Base-by-base conservation (phyloP, 2,797 vertebrate genomes). In the Yasuhikotakia modesta region DNA sequence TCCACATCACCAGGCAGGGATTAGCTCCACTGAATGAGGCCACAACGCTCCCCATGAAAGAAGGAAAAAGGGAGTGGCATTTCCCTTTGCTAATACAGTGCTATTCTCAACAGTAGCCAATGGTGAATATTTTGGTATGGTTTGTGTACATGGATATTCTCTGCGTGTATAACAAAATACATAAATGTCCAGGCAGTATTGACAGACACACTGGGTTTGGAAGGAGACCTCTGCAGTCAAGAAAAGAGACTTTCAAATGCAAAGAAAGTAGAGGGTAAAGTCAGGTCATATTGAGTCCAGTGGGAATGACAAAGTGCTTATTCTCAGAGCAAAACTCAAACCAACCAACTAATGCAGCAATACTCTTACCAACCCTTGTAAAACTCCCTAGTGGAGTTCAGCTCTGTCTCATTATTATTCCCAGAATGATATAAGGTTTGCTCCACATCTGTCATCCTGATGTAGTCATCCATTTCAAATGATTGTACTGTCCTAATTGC, bases 1-100 rank as follows among this genome's bases (percentile, higher is more conserved):
- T 79, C 78, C 82, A 83, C 66, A 70, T 73, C 81, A 71, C 70
- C 77, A 60, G 68, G 76, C 70, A 77, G 71, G 32, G 76, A 78
- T 72, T 65, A 82, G 61, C 72, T 72, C 63, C 74, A 73, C 73
- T 57, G 69, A 69, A 76, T 67, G 35, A 63, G 69, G 46, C 75
- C 65, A 66, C 35, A 65, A 78, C 65, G 68, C 35, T 61, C 63
- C 71, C 63, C 43, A 67, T 57, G 63, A 84, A 69, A 82, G 57
- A 77, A 46, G 48, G 76, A 39, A 65, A 71, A 22, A 52, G 32
- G 16, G 52, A 22, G 30, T 21, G 75, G 48, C 14, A n/a, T 35
- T 63, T 52, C 35, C 61, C 72, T 69, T 12, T 55, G 19, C 70
- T 69, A 68, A 75, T 73, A 78, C 27, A 60, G 30, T 55, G 35